Conservation (phyloP, 2,797 vertebrate species). For the Poliocrania exsul region DNA sequence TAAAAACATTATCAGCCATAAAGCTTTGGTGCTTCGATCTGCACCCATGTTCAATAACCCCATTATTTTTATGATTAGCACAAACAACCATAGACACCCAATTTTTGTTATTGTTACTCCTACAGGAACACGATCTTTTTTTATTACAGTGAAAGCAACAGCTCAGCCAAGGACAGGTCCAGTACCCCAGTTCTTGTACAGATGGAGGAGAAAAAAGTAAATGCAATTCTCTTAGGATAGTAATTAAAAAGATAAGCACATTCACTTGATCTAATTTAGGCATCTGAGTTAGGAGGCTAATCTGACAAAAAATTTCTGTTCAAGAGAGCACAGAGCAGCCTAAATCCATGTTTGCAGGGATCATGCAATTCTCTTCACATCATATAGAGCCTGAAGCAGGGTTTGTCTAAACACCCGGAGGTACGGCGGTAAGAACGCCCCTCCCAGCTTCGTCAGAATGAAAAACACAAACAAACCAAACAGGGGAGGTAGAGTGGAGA, state of each 20-base stretch:
- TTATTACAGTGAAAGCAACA: neutral
- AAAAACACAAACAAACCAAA: neutral
- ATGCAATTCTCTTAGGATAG: neutral
- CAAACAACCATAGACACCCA: neutral
- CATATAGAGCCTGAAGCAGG: accelerated
- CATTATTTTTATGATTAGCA: neutral
- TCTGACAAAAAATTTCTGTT: neutral
- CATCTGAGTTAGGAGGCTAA: neutral
- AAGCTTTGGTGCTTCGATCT: neutral
- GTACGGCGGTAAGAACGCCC: accelerated
- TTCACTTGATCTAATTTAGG: constrained; percentile 9
- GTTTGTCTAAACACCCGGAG: neutral
- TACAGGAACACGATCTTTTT: neutral
- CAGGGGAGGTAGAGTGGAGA: neutral
- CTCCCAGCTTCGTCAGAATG: neutral
- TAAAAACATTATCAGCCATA: neutral
- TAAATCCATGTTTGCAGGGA: neutral
- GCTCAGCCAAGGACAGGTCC: neutral
- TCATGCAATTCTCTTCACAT: neutral
- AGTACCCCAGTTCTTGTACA: neutral
- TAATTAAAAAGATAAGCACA: constrained; percentile 1
- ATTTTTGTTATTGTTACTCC: neutral
- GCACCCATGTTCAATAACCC: accelerated
- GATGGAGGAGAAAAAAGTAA: neutral
- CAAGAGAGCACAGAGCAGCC: neutral